Evolutionary conservation across 2,797 vertebrate genomes (phyloP), one percentile per base, ranked within the genome.

Genomic region (Gymnocypris eckloni): DNA sequence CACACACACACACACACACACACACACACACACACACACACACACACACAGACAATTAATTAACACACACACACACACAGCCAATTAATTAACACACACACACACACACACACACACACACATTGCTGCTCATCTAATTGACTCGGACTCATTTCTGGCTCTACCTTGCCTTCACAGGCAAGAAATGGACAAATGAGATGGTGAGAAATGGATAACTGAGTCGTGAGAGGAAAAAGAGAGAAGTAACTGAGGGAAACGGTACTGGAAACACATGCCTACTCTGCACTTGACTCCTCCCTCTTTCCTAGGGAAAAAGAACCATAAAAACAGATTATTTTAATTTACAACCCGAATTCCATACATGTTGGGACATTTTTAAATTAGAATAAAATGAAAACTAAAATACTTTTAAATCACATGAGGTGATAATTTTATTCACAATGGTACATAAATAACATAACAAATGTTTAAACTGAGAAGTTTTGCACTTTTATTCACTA

Each of bases 271-370:
- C 83, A 85, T 84, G 78, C 78, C 56, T 59, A 67, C 54, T 79
- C 85, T 84, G 41, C 92, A 92, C 90, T 93, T 89, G 90, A 87
- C 89, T 91, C 87, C 90, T 89, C 90, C 64, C 50, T 69, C 86
- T 83, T 90, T 92, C 91, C 91, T 93, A 89, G 90, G 89, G 91
- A 92, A 91, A 93, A 64, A 0, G 11, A 54, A 84, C 22, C 18
- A 79, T 78, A 59, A 56, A 84, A 70, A 70, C 64, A n/a, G 6
- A 84, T 43, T 52, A 59, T 54, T 64, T 75, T 76, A 39, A 66
- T 83, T 75, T 76, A 39, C 33, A 33, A 33, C 33, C 33, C 33
- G 33, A 3, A 33, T 33, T 33, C 33, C 33, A 3, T 33, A 33
- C 33, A 33, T 33, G 33, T 33, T 33, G 33, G 33, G 33, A 33